phyloP scores from a whole-genome alignment of 2,888 invertebrate species.

The Eledona agricola region DNA sequence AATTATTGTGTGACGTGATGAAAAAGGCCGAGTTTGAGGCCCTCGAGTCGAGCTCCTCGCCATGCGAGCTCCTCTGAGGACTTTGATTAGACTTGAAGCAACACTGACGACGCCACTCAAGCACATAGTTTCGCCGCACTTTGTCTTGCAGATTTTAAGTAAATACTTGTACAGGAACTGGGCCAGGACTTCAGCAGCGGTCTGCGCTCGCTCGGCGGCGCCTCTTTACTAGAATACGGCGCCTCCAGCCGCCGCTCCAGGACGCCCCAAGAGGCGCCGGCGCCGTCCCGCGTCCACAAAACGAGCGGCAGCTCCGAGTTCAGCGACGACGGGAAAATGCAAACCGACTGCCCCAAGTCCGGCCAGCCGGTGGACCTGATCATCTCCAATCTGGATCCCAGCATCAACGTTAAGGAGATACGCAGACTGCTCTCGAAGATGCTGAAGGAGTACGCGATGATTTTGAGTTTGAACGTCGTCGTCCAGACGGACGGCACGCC shows the following conservation, averaged over 20 bases:
- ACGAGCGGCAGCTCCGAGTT: conserved; percentile 49
- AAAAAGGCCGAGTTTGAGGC: conserved; percentile 58
- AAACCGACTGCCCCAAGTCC: conserved; percentile 21
- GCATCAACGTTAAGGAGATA: conserved; percentile 73
- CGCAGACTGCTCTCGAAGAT: conserved; percentile 70
- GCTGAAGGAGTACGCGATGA: conserved; percentile 72
- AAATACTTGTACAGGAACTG: conserved; percentile 15
- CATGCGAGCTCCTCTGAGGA: conserved; percentile 25
- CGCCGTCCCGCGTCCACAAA: conserved; percentile 39
- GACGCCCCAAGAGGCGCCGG: conserved; percentile 26
- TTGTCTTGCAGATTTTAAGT: neutral
- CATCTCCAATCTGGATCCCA: conserved; percentile 77
- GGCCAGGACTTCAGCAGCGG: conserved; percentile 10
- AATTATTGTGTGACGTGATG: conserved; percentile 46
- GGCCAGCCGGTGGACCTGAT: conserved; percentile 64
- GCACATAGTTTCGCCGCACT: neutral
- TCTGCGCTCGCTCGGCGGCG: neutral
- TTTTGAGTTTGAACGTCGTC: conserved; percentile 69
- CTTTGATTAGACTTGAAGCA: conserved; percentile 32
- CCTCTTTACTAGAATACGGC: conserved; percentile 19
- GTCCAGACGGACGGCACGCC: conserved; percentile 73
- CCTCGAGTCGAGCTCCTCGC: conserved; percentile 29
- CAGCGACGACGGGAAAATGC: conserved; percentile 45
- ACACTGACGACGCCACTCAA: conserved; percentile 16
- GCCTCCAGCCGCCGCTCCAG: conserved; percentile 22